Evolutionary conservation across 2,888 invertebrate species (phyloP).

Genomic region (Schrankia costaestrigalis): DNA sequence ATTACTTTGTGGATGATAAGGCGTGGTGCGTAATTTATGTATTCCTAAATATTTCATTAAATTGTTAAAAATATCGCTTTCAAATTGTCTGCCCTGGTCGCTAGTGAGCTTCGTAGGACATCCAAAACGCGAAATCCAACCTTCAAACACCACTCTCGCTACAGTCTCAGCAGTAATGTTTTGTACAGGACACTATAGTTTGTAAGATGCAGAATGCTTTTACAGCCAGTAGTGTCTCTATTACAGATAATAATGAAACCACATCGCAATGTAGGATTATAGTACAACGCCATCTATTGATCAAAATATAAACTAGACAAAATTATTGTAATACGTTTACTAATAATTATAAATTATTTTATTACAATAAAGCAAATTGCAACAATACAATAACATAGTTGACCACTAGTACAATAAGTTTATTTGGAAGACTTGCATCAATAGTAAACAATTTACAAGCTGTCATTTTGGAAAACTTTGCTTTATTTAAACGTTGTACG

Average conservation of each 20-base stretch:
- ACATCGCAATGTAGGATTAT: no score
- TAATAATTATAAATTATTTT: no score
- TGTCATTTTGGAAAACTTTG: no score
- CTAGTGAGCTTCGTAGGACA: background rate
- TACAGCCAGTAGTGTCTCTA: no score
- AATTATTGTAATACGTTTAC: no score
- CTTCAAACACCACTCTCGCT: background rate
- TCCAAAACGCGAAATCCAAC: background rate
- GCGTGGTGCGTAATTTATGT: conserved; percentile 1
- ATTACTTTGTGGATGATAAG: no score
- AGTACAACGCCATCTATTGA: no score
- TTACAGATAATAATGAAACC: no score
- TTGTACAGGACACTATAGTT: no score
- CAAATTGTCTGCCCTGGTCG: background rate
- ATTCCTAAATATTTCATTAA: conserved; percentile 12
- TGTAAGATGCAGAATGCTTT: no score
- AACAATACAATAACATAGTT: conserved; percentile 4
- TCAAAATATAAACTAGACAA: no score
- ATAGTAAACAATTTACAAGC: background rate
- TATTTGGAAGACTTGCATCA: background rate
- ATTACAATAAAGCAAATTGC: conserved; percentile 5
- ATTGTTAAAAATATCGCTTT: background rate
- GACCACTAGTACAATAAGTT: background rate
- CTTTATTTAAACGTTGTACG: no score
- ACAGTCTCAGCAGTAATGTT: background rate